phyloP scores from a whole-genome alignment of 2,113 vertebrate genomes.

The Ictalurus furcatus region DNA sequence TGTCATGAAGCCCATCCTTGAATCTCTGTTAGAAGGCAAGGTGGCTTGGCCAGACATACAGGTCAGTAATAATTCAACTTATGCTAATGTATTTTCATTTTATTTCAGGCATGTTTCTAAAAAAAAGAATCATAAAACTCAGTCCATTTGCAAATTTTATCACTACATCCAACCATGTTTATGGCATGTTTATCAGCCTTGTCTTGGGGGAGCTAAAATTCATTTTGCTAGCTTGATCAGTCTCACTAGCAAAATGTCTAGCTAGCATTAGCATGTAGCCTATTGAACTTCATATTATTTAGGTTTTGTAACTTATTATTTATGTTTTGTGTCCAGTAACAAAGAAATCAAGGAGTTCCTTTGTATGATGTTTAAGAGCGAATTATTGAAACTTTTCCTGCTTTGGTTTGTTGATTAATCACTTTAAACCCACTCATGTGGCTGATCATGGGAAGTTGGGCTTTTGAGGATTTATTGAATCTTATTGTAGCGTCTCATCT shows the following conservation, averaged over 20 bases:
- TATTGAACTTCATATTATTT: not conserved
- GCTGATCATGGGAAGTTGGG: not conserved
- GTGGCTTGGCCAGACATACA: slow-evolving; percentile 79
- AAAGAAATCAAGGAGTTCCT: not conserved
- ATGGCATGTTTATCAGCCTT: not conserved
- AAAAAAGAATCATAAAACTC: not conserved
- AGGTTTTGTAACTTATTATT: not conserved
- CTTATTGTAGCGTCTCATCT: not conserved
- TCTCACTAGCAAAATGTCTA: not conserved
- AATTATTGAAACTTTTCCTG: not conserved
- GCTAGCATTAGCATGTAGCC: not conserved
- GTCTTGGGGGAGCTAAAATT: not conserved
- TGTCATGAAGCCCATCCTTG: slow-evolving; percentile 78
- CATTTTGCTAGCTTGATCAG: not conserved
- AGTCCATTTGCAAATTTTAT: not conserved
- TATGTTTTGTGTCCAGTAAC: not conserved
- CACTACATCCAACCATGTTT: not conserved
- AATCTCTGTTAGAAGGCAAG: slow-evolving; percentile 83
- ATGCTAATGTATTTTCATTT: not conserved
- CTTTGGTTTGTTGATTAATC: not conserved
- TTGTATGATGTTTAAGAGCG: not conserved
- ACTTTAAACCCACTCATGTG: not conserved
- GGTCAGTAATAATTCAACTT: slow-evolving; percentile 65
- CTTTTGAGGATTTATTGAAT: not conserved
- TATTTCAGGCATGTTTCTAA: not conserved